Evolutionary conservation across 1,140 invertebrate genomes (phyloP).

Genomic region (Nephila pilipes): DNA sequence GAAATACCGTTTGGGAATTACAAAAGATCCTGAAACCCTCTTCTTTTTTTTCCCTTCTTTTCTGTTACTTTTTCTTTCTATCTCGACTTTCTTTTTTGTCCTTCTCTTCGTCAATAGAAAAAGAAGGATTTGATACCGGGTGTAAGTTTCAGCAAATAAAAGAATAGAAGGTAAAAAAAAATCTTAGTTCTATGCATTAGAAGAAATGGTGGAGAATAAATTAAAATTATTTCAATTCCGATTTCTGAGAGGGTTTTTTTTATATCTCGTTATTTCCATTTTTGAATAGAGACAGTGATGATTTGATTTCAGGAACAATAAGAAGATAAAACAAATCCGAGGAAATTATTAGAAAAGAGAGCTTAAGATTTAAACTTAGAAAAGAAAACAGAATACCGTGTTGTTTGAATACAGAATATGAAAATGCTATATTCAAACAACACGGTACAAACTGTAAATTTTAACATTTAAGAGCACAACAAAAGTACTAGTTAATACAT

Average conservation of each 20-base stretch:
- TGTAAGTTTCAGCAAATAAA: slow-evolving; percentile 37
- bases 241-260: neutral
- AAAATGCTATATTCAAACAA: no score
- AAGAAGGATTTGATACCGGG: slow-evolving; percentile 38
- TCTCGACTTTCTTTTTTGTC: neutral
- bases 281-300: neutral
- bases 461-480: no score
- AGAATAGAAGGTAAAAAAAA: neutral
- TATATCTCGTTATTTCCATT: neutral
- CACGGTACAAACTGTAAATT: no score
- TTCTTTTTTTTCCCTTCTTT: neutral
- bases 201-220: slow-evolving; percentile 38
- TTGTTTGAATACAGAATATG: no score
- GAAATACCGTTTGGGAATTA: slow-evolving; percentile 57
- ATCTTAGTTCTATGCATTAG: neutral
- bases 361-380: neutral
- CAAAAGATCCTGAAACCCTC: slow-evolving; percentile 5
- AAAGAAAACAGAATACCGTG: neutral
- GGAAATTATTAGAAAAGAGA: neutral
- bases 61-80: neutral
- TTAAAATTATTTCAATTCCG: slow-evolving; percentile 45
- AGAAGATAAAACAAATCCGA: neutral
- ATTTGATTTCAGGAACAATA: neutral
- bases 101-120: slow-evolving; percentile 11
- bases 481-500: no score